These are phyloP conservation scores for Myotis myotis DNA, from an alignment of 2,797 vertebrate genomes.

Conservation along the genomic window DNA sequence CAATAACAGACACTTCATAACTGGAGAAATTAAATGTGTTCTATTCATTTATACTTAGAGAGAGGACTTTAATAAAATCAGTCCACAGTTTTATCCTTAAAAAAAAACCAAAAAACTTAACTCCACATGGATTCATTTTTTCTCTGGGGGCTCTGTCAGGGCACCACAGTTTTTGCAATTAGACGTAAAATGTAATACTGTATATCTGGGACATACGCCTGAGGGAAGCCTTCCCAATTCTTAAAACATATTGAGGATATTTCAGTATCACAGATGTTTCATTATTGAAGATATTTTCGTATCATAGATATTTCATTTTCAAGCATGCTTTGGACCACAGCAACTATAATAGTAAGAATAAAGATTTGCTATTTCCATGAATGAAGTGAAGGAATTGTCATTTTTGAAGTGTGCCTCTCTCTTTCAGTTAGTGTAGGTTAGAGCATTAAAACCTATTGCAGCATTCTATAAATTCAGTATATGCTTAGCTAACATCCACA, in stretches of 20 bases:
- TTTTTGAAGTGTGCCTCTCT: slow-evolving; percentile 38
- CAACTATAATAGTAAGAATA: slow-evolving; percentile 51
- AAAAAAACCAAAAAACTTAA: not conserved
- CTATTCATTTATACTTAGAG: not conserved
- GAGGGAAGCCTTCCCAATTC: slow-evolving; percentile 64
- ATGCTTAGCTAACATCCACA: not conserved
- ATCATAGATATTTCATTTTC: slow-evolving; percentile 71
- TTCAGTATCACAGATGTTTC: slow-evolving; percentile 68
- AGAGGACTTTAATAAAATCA: not conserved
- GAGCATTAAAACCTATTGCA: not conserved
- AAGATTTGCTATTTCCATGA: slow-evolving; percentile 30
- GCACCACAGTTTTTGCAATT: not conserved
- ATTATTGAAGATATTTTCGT: slow-evolving; percentile 73
- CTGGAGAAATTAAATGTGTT: not conserved
- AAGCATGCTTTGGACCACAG: slow-evolving; percentile 55
- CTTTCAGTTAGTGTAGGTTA: slow-evolving; percentile 46
- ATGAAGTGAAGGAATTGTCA: slow-evolving; percentile 22
- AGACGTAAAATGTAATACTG: slow-evolving; percentile 38
- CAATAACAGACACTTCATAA: not conserved
- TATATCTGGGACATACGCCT: slow-evolving; percentile 61
- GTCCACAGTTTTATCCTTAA: not conserved
- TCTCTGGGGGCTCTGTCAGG: not conserved
- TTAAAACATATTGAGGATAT: slow-evolving; percentile 61
- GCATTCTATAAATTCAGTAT: not conserved
- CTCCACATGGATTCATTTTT: not conserved